Evolutionary conservation across 2,888 invertebrate species (phyloP).

Genomic region (Acronicta psi): DNA sequence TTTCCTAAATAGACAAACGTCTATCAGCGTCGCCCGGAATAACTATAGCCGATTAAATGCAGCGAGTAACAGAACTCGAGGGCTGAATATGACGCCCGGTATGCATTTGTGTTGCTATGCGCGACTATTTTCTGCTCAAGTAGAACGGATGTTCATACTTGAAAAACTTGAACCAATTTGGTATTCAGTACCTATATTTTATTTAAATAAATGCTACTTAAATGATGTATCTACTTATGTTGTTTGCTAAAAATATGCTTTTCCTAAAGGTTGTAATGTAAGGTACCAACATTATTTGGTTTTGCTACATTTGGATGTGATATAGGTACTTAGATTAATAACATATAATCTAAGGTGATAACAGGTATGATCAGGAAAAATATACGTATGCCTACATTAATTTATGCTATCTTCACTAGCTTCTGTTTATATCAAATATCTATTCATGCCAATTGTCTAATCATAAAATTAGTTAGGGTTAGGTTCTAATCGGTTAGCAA

Average conservation of each 20-base stretch:
- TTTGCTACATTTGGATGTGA: too few species aligned
- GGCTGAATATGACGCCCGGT: slow-evolving; percentile 61
- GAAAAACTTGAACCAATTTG: slow-evolving; percentile 47
- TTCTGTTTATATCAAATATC: neutral
- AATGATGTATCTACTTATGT: too few species aligned
- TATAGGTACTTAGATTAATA: too few species aligned
- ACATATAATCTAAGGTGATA: too few species aligned
- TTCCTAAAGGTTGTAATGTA: too few species aligned
- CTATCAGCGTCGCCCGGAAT: slow-evolving; percentile 86
- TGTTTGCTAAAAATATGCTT: too few species aligned
- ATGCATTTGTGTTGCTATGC: slow-evolving; percentile 60
- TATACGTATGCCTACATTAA: too few species aligned
- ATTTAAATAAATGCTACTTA: slow-evolving; percentile 9
- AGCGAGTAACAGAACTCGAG: slow-evolving; percentile 64
- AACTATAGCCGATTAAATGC: slow-evolving; percentile 85
- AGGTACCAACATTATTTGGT: too few species aligned
- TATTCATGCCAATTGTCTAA: neutral
- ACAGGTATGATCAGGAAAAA: too few species aligned
- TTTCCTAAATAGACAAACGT: slow-evolving; percentile 89
- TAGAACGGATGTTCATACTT: slow-evolving; percentile 58
- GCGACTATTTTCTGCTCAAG: slow-evolving; percentile 59
- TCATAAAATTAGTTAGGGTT: neutral
- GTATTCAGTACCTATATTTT: slow-evolving; percentile 24
- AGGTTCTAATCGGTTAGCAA: neutral
- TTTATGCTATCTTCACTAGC: too few species aligned